Conservation (phyloP, 2,888 invertebrate genomes). For the Nemotelus pantherinus region DNA sequence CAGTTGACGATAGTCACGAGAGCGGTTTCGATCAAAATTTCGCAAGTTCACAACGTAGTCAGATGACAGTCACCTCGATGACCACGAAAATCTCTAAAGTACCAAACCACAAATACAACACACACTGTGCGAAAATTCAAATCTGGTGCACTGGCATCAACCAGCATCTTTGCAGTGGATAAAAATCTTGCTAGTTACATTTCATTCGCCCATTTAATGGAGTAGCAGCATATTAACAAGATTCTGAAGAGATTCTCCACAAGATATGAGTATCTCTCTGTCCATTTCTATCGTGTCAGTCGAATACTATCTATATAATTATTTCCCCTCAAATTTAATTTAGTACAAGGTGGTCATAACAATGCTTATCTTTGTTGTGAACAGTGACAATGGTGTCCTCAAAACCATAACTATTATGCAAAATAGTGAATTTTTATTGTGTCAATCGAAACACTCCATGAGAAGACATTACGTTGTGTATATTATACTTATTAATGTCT, state of each 20-base stretch:
- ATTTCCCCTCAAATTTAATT: slow-evolving; percentile 12
- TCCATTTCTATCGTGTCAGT: background rate
- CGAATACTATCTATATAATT: background rate
- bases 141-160: no score
- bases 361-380: background rate
- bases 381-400: slow-evolving; percentile 12
- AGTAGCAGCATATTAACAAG: slow-evolving; percentile 31
- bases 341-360: slow-evolving; percentile 15
- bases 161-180: background rate
- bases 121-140: no score
- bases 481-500: no score
- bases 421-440: background rate
- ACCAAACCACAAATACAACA: no score
- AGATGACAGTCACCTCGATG: no score
- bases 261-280: background rate
- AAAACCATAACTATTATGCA: slow-evolving; percentile 3
- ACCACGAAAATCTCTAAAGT: no score
- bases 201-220: slow-evolving; percentile 37
- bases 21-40: no score
- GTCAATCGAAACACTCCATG: no score
- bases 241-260: slow-evolving; percentile 7
- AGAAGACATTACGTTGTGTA: no score
- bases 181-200: slow-evolving; percentile 42
- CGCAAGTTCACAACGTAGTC: no score
- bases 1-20: no score